These are phyloP conservation scores for Cassiopea andromeda DNA, from an alignment of 30 jellyfish, hydroid and myxozoan genomes.

Conservation along the genomic window DNA sequence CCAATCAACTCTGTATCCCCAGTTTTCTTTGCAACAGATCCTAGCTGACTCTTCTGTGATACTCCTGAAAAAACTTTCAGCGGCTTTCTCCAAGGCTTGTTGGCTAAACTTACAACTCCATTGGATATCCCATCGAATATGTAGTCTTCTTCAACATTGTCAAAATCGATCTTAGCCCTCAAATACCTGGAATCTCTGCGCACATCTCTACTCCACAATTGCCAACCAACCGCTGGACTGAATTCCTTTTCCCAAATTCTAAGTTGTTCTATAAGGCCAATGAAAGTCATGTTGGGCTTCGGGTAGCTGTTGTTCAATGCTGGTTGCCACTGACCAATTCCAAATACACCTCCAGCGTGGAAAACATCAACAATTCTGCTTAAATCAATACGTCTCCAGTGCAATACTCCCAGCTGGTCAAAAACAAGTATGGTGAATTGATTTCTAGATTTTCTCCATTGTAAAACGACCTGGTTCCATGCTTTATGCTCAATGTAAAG, in stretches of 20 bases:
- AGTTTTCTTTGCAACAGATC: neutral
- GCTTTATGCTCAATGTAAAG: constrained; percentile 16
- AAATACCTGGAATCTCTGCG: constrained; percentile 34
- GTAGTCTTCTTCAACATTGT: constrained; percentile 16
- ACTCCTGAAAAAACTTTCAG: constrained; percentile 24
- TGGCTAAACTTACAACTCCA: neutral
- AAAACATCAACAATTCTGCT: neutral
- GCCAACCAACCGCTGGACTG: constrained; percentile 75
- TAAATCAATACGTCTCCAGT: constrained; percentile 22
- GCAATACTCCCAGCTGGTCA: constrained; percentile 42
- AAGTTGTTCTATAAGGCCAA: constrained; percentile 49
- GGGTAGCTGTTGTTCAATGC: constrained; percentile 38
- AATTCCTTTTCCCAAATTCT: constrained; percentile 54
- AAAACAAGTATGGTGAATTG: constrained; percentile 34
- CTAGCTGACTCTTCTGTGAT: constrained; percentile 44
- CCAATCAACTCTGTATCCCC: neutral
- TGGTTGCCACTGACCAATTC: constrained; percentile 72
- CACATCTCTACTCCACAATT: constrained; percentile 57
- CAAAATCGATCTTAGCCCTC: constrained; percentile 35
- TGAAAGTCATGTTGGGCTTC: constrained; percentile 41
- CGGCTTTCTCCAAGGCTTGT: constrained; percentile 67
- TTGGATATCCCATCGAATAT: constrained; percentile 34
- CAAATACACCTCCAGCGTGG: constrained; percentile 52
- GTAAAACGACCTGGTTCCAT: constrained; percentile 64
- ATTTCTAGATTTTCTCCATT: constrained; percentile 16